phyloP scores from a whole-genome alignment of 2,888 invertebrate genomes.

The Sepioteuthis lessoniana region DNA sequence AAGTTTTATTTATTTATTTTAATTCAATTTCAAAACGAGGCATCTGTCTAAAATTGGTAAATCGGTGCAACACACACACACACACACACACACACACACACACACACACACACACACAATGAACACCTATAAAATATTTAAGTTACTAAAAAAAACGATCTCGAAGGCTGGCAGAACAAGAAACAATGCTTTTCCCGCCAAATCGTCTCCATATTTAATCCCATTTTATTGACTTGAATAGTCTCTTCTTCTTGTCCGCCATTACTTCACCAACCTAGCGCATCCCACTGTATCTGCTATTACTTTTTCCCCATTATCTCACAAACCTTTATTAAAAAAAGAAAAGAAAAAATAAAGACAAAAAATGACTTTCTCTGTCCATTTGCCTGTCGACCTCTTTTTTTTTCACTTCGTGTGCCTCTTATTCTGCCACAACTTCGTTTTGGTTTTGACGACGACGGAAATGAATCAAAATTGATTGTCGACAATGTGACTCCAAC shows the following conservation, averaged over 20 bases:
- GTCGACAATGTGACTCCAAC: constrained; percentile 21
- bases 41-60: no score
- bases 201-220: neutral
- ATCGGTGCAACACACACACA: no score
- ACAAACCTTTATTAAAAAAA: neutral
- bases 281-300: neutral
- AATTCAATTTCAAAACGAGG: no score
- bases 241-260: neutral
- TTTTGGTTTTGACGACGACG: neutral
- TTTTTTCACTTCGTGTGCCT: neutral
- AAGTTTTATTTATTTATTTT: no score
- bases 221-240: neutral
- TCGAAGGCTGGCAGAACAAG: neutral
- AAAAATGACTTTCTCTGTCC: neutral
- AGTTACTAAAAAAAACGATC: neutral
- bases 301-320: neutral
- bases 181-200: neutral
- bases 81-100: no score
- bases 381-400: neutral
- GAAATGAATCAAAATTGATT: constrained; percentile 23
- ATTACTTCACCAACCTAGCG: neutral
- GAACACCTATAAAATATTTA: neutral
- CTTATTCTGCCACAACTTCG: neutral
- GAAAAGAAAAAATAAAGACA: neutral
- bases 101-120: neutral